phyloP scores from a whole-genome alignment of 2,888 invertebrate genomes.

The Euphydryas editha region DNA sequence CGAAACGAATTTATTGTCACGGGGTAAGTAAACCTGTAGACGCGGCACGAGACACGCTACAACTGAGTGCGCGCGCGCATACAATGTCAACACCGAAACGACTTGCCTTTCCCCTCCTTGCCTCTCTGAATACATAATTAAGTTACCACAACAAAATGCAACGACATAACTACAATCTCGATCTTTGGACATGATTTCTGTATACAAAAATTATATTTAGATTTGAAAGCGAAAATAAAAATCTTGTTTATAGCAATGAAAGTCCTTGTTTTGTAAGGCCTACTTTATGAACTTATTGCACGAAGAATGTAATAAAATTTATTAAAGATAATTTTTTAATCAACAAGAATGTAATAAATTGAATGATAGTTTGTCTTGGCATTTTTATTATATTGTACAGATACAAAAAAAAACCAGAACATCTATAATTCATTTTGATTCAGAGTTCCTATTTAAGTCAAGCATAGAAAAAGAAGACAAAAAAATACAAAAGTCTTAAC shows the following conservation, averaged over 20 bases:
- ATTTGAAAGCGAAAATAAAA: neutral
- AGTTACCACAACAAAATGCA: slow-evolving; percentile 24
- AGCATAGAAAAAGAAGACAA: no score
- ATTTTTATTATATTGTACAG: no score
- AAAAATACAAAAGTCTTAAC: no score
- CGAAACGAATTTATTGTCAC: slow-evolving; percentile 81
- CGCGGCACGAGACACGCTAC: slow-evolving; percentile 66
- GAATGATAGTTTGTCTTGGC: no score
- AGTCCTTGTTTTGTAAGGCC: no score
- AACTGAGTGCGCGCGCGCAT: slow-evolving; percentile 63
- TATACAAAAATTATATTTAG: neutral
- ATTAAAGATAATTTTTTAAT: no score
- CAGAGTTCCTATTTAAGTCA: no score
- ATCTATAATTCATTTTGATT: no score
- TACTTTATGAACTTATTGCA: no score
- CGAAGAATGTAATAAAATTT: no score
- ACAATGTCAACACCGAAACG: slow-evolving; percentile 45
- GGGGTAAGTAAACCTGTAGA: slow-evolving; percentile 62
- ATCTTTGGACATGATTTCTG: neutral
- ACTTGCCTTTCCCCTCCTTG: slow-evolving; percentile 38
- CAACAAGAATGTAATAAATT: no score
- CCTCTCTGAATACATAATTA: slow-evolving; percentile 36
- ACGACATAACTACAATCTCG: slow-evolving; percentile 25
- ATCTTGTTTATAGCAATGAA: neutral
- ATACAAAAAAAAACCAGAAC: no score